phyloP scores from a whole-genome alignment of 2,888 invertebrate genomes.

The Laothoe populi region DNA sequence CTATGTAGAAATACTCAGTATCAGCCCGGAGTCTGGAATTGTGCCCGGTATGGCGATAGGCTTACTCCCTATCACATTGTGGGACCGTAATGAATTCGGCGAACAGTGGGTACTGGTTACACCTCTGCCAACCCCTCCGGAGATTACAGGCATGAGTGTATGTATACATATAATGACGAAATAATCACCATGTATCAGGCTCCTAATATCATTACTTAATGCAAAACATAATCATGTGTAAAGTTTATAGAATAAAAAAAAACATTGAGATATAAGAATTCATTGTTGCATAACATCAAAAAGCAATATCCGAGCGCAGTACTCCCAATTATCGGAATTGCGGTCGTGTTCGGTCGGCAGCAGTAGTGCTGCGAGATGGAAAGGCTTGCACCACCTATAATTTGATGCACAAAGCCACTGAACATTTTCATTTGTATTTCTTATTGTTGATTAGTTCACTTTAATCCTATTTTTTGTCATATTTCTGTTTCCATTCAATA shows the following conservation, averaged over 20 bases:
- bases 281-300: constrained; percentile 52
- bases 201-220: neutral
- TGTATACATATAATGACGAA: no score
- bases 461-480: no score
- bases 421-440: constrained; percentile 27
- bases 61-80: no score
- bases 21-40: no score
- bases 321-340: constrained; percentile 58
- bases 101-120: no score
- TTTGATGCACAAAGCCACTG: constrained; percentile 29
- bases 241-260: neutral
- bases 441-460: constrained; percentile 25
- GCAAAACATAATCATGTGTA: neutral
- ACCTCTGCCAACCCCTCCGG: no score
- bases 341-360: constrained; percentile 55
- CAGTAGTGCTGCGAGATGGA: constrained; percentile 53
- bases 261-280: constrained; percentile 21
- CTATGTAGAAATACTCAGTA: no score
- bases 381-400: constrained; percentile 37
- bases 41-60: no score
- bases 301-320: constrained; percentile 59
- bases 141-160: no score
- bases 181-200: no score
- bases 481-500: no score
- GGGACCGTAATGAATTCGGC: no score